A percentile compares a stretch with the other conserved stretches of the same genome.
Conservation (phyloP, 1,140 invertebrate species). For the Dufourea novaeangliae region DNA sequence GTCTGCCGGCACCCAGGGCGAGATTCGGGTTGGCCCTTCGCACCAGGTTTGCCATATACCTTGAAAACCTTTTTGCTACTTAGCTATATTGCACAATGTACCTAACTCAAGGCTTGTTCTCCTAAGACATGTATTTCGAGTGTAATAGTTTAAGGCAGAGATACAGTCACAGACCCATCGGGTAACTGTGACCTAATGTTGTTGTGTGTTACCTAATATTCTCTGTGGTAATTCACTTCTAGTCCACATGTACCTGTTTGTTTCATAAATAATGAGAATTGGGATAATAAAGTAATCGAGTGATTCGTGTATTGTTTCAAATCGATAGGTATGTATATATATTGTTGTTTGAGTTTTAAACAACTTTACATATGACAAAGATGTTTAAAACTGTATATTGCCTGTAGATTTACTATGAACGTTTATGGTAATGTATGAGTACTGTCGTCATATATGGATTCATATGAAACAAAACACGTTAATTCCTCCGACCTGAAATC, state of each 20-base stretch:
- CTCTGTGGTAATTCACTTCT: slow-evolving; percentile 18
- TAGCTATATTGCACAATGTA: slow-evolving; percentile 77
- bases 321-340: slow-evolving; percentile 13
- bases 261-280: not conserved
- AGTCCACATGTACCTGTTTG: not conserved
- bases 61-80: slow-evolving; percentile 73
- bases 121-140: slow-evolving; percentile 45
- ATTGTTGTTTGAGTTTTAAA: slow-evolving; percentile 9
- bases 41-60: slow-evolving; percentile 89
- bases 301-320: not conserved
- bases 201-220: slow-evolving; percentile 22
- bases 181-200: slow-evolving; percentile 29
- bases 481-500: no score
- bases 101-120: slow-evolving; percentile 76
- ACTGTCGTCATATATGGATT: not conserved
- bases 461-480: no score
- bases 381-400: slow-evolving; percentile 1
- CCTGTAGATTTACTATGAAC: not conserved
- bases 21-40: slow-evolving; percentile 96
- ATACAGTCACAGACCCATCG: slow-evolving; percentile 25
- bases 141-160: slow-evolving; percentile 24
- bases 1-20: slow-evolving; percentile 93
- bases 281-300: not conserved
- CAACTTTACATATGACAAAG: slow-evolving; percentile 11
- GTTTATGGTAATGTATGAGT: not conserved